Evolutionary conservation across 2,113 vertebrate genomes (phyloP), one percentile per base, ranked within the genome.

Genomic region (Psophia crepitans): DNA sequence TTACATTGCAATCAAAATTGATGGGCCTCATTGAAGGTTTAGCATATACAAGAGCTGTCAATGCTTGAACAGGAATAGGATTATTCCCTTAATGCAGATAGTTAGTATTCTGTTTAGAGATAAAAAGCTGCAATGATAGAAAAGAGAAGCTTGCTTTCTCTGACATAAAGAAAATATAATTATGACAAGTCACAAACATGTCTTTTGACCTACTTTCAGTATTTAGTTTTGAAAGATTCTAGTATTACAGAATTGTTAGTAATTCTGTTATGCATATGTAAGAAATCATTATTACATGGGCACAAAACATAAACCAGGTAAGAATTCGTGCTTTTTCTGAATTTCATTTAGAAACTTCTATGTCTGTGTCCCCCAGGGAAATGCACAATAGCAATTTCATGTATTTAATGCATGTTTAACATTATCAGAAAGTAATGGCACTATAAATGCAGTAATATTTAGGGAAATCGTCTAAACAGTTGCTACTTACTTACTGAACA

Each of bases 1-100:
- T 93, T 93, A 90, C 8, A 10, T 88, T 96, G 87, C 84, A 84
- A 94, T 97, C 93, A 96, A 92, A 97, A 91, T 37, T 95, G 83
- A 93, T 85, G 60, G 73, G n/a, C 83, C 73, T 96, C 35, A 64
- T 95, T 8, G 6, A 90, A 96, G 76, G 61, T 73, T 96, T 96
- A 87, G 56, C 53, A 87, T 87, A 90, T 82, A 35, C 35, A 93
- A 84, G 78, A 78, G 46, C 61, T 95, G 88, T 61, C 89, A 94
- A 14, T 90, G 63, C 85, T 94, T 95, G 9, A 80, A 91, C 51
- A 76, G 65, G 46, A 97, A 93, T 88, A 91, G 65, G 60, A 60
- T 91, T 93, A 96, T 97, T 96, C 71, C 77, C 21, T 89, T 96
- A 96, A 94, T 89, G 51, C 71, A 94, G 65, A 92, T 84, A 84